phyloP scores from a whole-genome alignment of 2,113 vertebrate genomes.

The Zosterops hypoxanthus region DNA sequence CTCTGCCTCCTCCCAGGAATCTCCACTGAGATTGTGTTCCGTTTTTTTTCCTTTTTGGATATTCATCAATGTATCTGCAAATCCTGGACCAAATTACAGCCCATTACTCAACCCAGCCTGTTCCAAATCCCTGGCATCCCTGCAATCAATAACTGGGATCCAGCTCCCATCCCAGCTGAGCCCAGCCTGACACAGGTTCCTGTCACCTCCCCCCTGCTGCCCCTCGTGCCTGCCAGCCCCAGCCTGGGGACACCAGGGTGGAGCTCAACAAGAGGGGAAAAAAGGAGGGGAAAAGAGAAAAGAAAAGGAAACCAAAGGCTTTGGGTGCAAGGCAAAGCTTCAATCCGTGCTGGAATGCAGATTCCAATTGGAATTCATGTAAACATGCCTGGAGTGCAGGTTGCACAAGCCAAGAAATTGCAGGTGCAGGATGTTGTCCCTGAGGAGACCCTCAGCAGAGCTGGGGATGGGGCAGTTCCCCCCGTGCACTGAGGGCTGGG shows the following conservation, averaged over 20 bases:
- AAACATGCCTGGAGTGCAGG: conserved; percentile 19
- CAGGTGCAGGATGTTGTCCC: conserved; percentile 9
- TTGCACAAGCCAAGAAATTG: not conserved
- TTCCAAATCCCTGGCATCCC: conserved; percentile 65
- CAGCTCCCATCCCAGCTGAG: not conserved
- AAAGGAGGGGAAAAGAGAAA: not conserved
- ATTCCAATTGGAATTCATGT: conserved; percentile 48
- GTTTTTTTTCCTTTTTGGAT: not conserved
- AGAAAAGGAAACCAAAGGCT: not conserved
- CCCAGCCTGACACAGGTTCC: not conserved
- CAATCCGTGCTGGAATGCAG: conserved; percentile 60
- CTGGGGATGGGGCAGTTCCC: accelerated
- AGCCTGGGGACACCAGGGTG: conserved; percentile 20
- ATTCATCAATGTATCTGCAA: conserved; percentile 23
- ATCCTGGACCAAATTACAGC: conserved; percentile 70
- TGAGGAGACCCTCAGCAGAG: not conserved
- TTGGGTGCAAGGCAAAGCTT: conserved; percentile 11
- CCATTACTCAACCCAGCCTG: conserved; percentile 47
- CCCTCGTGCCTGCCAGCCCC: conserved; percentile 14
- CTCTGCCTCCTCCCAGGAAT: conserved; percentile 29
- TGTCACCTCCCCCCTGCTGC: not conserved
- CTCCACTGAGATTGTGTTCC: not conserved
- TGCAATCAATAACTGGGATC: conserved; percentile 50
- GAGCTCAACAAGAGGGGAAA: not conserved
- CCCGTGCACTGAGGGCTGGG: not conserved